A percentile compares a stretch with the other conserved stretches of the same genome.
Evolutionary conservation across 2,797 vertebrate genomes (phyloP).

Genomic region (Malurus leucopterus): DNA sequence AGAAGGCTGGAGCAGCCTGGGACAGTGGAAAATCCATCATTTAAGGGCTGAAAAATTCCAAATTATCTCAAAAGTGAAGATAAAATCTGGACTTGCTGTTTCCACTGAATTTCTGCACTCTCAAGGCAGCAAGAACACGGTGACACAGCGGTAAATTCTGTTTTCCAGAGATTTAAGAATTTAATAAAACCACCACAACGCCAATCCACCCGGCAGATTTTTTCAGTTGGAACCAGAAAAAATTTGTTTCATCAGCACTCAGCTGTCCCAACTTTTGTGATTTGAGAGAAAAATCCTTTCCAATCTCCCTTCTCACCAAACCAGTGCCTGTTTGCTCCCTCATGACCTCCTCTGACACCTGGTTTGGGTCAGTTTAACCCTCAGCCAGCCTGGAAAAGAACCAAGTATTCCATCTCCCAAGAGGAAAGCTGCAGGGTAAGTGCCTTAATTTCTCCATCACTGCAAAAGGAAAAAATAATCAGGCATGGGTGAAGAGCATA

Average conservation of each 20-base stretch:
- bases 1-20: not conserved
- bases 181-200: not conserved
- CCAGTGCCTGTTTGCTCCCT: not conserved
- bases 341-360: not conserved
- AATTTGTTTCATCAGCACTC: not conserved
- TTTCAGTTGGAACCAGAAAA: not conserved
- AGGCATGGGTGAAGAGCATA: not conserved
- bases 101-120: not conserved
- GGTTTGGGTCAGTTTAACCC: not conserved
- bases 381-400: not conserved
- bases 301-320: not conserved
- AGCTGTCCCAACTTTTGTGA: not conserved
- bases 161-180: not conserved
- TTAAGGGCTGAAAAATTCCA: not conserved
- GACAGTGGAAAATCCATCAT: not conserved
- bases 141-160: not conserved
- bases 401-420: not conserved
- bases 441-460: not conserved
- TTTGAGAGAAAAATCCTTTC: not conserved
- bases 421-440: not conserved
- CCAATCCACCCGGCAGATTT: not conserved
- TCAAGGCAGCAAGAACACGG: fast-evolving
- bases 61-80: fast-evolving
- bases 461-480: not conserved
- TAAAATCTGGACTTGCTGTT: not conserved